Evolutionary conservation across 1,140 invertebrate genomes (phyloP).

Genomic region (Microplitis mediator): DNA sequence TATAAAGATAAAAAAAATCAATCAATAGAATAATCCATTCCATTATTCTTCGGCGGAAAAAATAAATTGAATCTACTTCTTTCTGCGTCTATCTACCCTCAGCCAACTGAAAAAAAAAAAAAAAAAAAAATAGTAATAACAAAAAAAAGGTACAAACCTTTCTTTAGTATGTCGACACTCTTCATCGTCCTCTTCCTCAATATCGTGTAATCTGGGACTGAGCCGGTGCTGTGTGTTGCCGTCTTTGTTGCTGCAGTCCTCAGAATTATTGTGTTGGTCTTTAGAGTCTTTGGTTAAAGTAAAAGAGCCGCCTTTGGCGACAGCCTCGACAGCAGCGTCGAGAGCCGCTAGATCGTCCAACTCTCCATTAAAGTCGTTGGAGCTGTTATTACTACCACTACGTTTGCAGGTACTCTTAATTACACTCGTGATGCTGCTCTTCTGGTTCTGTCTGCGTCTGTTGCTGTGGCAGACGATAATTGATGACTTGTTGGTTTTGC

Average conservation of each 20-base stretch:
- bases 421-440: too few relatives aligned
- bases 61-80: background rate
- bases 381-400: background rate
- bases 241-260: constrained; percentile 47
- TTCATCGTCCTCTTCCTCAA: constrained; percentile 64
- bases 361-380: background rate
- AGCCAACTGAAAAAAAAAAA: background rate
- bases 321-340: constrained; percentile 16
- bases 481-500: too few relatives aligned
- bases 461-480: too few relatives aligned
- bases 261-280: constrained; percentile 10
- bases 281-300: constrained; percentile 1
- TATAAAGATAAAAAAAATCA: too few relatives aligned
- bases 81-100: too few relatives aligned
- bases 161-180: constrained; percentile 54
- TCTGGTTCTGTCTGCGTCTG: too few relatives aligned
- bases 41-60: background rate
- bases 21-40: too few relatives aligned
- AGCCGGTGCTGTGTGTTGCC: constrained; percentile 53
- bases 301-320: background rate
- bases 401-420: background rate
- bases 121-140: background rate
- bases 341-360: constrained; percentile 4
- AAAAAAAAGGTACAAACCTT: constrained; percentile 45
- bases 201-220: constrained; percentile 62